phyloP scores from a whole-genome alignment of 2,888 invertebrate species.

The Volucella inanis region DNA sequence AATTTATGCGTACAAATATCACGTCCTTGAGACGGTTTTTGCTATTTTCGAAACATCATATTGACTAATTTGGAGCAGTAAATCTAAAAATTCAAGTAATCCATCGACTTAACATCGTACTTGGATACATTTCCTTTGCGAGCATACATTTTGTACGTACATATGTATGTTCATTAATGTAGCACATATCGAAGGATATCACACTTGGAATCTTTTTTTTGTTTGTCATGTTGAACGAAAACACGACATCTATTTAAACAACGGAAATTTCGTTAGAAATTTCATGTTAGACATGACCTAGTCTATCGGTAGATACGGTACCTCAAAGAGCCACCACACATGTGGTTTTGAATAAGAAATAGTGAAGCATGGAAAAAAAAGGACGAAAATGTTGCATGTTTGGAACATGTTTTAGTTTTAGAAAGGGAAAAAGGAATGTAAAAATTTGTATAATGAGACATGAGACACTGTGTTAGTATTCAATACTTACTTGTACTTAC shows the following conservation, averaged over 20 bases:
- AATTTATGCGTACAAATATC: too few species aligned
- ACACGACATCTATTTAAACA: neutral
- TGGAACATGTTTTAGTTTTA: constrained; percentile 11
- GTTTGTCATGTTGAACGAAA: neutral
- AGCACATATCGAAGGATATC: too few species aligned
- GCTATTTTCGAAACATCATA: too few species aligned
- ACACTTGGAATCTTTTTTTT: neutral
- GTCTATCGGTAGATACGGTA: constrained; percentile 16
- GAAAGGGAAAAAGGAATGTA: constrained; percentile 21
- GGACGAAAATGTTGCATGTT: constrained; percentile 39
- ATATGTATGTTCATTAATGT: too few species aligned
- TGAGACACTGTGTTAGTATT: constrained; percentile 4
- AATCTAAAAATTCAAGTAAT: too few species aligned
- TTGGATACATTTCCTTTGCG: too few species aligned
- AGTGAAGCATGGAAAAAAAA: neutral
- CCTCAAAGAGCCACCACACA: constrained; percentile 42
- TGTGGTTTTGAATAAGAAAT: constrained; percentile 37
- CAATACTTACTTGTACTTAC: neutral
- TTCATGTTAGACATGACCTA: constrained; percentile 39
- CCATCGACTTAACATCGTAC: too few species aligned
- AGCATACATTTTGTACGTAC: too few species aligned
- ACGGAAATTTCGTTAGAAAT: constrained; percentile 1
- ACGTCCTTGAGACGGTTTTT: too few species aligned
- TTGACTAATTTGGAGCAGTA: too few species aligned
- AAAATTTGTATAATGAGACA: constrained; percentile 13